These are phyloP conservation scores for Poliocrania exsul DNA, from an alignment of 2,797 vertebrate genomes.

Conservation along the genomic window DNA sequence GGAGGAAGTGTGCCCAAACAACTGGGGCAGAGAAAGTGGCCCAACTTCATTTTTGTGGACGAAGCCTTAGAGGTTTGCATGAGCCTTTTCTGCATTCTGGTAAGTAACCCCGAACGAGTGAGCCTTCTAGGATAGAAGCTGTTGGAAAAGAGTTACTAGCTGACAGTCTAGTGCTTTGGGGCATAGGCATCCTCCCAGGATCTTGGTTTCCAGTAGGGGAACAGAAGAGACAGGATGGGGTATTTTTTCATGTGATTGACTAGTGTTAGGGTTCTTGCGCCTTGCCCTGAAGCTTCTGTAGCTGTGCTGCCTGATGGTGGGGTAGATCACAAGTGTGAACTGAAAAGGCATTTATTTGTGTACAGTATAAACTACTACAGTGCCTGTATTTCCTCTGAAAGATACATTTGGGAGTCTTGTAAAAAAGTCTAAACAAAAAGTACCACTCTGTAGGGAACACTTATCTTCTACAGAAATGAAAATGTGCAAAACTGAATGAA, in stretches of 20 bases:
- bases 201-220: not conserved
- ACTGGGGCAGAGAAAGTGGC: not conserved
- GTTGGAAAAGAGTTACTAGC: not conserved
- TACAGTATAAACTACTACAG: not conserved
- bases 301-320: not conserved
- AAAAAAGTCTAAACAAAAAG: not conserved
- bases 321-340: not conserved
- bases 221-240: not conserved
- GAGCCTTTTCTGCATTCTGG: not conserved
- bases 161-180: not conserved
- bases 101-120: not conserved
- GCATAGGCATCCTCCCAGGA: not conserved
- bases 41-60: not conserved
- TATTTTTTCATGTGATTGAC: not conserved
- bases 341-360: not conserved
- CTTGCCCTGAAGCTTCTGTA: not conserved
- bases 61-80: not conserved
- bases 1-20: not conserved
- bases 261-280: not conserved
- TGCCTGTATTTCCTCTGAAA: not conserved
- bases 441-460: not conserved
- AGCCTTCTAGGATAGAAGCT: not conserved
- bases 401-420: not conserved
- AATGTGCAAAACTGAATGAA: not conserved
- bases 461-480: not conserved